Base-by-base conservation (phyloP, 2,113 vertebrate species). In the Lamprologus sp. region DNA sequence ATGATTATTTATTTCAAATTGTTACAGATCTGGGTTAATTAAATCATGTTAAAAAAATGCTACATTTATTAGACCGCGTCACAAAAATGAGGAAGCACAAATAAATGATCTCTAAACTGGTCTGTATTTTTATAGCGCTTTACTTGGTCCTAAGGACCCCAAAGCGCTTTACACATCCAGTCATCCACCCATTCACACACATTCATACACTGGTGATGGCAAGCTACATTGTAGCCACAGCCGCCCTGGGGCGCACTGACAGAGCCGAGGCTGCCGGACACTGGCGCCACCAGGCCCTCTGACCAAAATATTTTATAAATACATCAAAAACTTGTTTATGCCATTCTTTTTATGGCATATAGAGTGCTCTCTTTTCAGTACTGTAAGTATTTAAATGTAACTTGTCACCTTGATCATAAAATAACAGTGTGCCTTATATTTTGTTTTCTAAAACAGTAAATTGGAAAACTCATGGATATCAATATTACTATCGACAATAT, bases 191-290 rank as follows among this genome's bases (percentile, higher is more conserved):
- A 54, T 54, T 7, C 10, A 54, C 53, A 23, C 1, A 28, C 55
- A 56, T 56, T 56, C 23, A 56, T 1, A 56, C 13, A 28, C 7
- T 15, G 55, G 55, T 56, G 55, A 28, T 56, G 23, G 13, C 4
- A 56, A 56, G 55, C 55, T 56, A 56, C 23, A 56, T 0, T 56
- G 55, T 56, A 56, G 55, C 55, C 2, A 56, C 55, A 56, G 4
- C 0, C 13, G 0, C 55, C 4, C 55, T 56, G 55, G 55, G 23
- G 55, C 0, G 4, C 55, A 28, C 55, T 56, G 55, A 56, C 3
- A 56, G 55, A 28, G 7, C 0, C 0, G 7, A 56, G 54, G 54
- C 23, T 56, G 54, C 23, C 3, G 1, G 23, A 56, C 23, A 5
- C 54, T 26, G 54, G 54, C 12, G 0, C 54, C 54, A 56, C 54